Conservation (phyloP, 2,797 vertebrate genomes). For the Phataginus tetradactyla region DNA sequence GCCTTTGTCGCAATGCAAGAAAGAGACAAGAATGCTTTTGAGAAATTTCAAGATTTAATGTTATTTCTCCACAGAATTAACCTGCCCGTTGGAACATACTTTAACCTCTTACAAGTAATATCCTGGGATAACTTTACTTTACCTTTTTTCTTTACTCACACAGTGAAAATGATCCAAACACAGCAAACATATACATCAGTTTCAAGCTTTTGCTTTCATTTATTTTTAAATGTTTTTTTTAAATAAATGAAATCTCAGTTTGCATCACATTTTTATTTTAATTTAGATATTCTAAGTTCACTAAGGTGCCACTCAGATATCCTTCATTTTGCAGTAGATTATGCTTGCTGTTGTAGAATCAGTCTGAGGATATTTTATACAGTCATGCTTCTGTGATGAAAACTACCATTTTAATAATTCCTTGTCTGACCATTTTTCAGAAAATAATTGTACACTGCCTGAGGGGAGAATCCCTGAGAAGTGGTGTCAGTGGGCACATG, state of each 20-base stretch:
- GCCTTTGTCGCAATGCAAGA: slow-evolving; percentile 80
- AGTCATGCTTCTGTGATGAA: fast-evolving
- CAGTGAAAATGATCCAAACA: slow-evolving; percentile 48
- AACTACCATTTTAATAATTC: neutral
- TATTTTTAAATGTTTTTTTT: slow-evolving; percentile 46
- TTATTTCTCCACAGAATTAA: slow-evolving; percentile 85
- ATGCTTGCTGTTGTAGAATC: neutral
- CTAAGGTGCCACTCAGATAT: neutral
- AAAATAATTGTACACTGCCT: neutral
- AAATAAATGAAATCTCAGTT: slow-evolving; percentile 9
- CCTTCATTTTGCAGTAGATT: neutral
- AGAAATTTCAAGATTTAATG: slow-evolving; percentile 82
- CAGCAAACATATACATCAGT: slow-evolving; percentile 59
- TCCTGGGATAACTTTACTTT: slow-evolving; percentile 63
- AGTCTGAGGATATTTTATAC: no score
- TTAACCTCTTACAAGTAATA: slow-evolving; percentile 80
- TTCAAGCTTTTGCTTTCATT: slow-evolving; percentile 55
- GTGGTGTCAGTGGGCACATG: fast-evolving
- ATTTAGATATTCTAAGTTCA: neutral
- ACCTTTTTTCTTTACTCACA: slow-evolving; percentile 49
- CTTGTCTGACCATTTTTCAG: neutral
- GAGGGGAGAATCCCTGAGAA: neutral
- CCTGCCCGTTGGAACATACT: slow-evolving; percentile 81
- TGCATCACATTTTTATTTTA: neutral
- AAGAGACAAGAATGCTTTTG: slow-evolving; percentile 83